Percentiles rank a stretch among this genome's conserved stretches.
Evolutionary conservation across 2,888 invertebrate species (phyloP).

Genomic region (Caenorhabditis angaria): DNA sequence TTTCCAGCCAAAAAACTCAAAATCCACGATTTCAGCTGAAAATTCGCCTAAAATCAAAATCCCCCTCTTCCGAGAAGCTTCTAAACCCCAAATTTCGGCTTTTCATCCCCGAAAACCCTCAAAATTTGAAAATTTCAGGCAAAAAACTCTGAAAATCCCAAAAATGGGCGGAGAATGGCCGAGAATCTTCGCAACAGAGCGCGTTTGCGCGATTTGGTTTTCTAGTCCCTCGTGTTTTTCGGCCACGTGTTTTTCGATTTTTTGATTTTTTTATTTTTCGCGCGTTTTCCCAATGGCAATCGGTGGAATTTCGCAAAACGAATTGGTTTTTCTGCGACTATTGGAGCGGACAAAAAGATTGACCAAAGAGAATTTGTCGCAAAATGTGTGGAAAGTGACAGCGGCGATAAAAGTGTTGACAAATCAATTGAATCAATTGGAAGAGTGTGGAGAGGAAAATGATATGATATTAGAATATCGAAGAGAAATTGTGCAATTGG

Average conservation of each 20-base stretch:
- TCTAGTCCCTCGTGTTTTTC: conserved; percentile 21
- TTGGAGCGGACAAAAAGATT: conserved; percentile 59
- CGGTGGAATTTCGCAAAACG: conserved; percentile 32
- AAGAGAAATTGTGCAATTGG: conserved; percentile 53
- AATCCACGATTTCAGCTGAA: too few relatives aligned
- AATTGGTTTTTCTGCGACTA: conserved; percentile 62
- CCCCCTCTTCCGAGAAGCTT: too few relatives aligned
- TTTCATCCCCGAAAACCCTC: too few relatives aligned
- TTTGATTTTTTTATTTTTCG: conserved; percentile 14
- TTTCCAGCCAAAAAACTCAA: too few relatives aligned
- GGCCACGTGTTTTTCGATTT: conserved; percentile 3
- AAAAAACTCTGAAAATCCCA: too few relatives aligned
- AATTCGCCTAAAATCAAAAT: too few relatives aligned
- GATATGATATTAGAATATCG: conserved; percentile 46
- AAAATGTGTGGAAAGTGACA: conserved; percentile 38
- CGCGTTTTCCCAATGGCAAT: conserved; percentile 6
- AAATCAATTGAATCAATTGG: conserved; percentile 29
- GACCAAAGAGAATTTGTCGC: conserved; percentile 47
- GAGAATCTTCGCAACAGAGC: conserved; percentile 11
- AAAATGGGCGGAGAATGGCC: too few relatives aligned
- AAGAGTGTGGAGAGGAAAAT: conserved; percentile 33
- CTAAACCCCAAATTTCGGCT: too few relatives aligned
- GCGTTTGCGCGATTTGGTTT: conserved; percentile 19
- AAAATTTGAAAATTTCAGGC: too few relatives aligned
- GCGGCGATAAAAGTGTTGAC: conserved; percentile 44